phyloP scores from a whole-genome alignment of 2,888 invertebrate genomes.

The Andrena fulva region DNA sequence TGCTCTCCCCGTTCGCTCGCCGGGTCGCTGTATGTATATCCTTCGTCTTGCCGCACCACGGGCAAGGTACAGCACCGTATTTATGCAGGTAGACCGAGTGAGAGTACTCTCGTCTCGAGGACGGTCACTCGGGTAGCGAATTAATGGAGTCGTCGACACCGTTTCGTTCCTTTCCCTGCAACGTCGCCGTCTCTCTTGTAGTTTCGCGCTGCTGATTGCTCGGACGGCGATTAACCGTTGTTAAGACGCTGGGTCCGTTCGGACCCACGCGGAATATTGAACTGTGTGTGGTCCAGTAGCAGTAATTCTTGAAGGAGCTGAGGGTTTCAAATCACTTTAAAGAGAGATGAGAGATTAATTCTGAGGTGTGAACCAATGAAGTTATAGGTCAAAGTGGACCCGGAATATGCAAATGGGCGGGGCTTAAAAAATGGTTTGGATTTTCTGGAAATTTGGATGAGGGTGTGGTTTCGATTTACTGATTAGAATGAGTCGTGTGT shows the following conservation, averaged over 20 bases:
- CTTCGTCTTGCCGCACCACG: slow-evolving; percentile 6
- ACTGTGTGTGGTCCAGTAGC: too few species aligned
- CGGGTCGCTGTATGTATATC: slow-evolving; percentile 8
- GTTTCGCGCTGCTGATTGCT: neutral
- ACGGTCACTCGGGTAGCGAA: slow-evolving; percentile 64
- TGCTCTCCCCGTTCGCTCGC: slow-evolving; percentile 10
- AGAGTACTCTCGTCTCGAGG: slow-evolving; percentile 65
- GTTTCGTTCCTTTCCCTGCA: slow-evolving; percentile 25
- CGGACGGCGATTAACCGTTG: neutral
- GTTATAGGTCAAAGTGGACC: too few species aligned
- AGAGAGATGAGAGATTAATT: too few species aligned
- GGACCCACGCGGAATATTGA: neutral
- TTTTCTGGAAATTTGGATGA: too few species aligned
- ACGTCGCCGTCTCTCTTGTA: slow-evolving; percentile 20
- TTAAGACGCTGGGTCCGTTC: too few species aligned
- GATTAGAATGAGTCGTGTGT: too few species aligned
- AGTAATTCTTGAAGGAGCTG: too few species aligned
- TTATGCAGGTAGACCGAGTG: slow-evolving; percentile 59
- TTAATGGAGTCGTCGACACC: slow-evolving; percentile 58
- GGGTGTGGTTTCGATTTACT: too few species aligned
- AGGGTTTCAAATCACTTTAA: too few species aligned
- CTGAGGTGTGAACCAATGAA: too few species aligned
- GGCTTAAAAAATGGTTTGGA: too few species aligned
- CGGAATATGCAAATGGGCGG: too few species aligned
- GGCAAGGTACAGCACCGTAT: slow-evolving; percentile 61